Conservation (phyloP, 2,888 invertebrate species). For the Digitonthophagus gazella region DNA sequence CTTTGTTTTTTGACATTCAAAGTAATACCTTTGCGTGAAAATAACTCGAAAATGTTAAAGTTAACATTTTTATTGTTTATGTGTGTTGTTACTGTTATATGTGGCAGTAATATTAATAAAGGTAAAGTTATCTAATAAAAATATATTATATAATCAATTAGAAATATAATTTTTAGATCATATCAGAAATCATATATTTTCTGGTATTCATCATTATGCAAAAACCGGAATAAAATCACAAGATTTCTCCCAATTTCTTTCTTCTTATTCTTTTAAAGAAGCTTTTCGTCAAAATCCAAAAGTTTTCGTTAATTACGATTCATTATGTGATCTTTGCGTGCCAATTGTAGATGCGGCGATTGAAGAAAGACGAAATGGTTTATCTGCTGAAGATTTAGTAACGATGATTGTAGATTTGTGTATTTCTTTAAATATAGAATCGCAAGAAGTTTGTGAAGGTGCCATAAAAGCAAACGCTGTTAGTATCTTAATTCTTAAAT, state of each 20-base stretch:
- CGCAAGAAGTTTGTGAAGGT: conserved; percentile 61
- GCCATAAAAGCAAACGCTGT: conserved; percentile 61
- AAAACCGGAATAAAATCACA: conserved; percentile 30
- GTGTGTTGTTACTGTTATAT: no score
- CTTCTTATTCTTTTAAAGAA: conserved; percentile 31
- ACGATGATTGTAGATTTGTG: conserved; percentile 55
- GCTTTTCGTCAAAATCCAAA: conserved; percentile 30
- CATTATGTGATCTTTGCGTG: conserved; percentile 34
- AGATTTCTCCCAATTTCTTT: conserved; percentile 30
- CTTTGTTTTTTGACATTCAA: not conserved
- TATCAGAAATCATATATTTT: not conserved
- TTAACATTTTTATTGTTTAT: not conserved
- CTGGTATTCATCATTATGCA: conserved; percentile 32
- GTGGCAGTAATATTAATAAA: not conserved
- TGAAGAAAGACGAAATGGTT: conserved; percentile 5
- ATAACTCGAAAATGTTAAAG: not conserved
- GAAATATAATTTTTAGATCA: not conserved
- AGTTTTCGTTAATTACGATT: conserved; percentile 22
- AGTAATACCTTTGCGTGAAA: not conserved
- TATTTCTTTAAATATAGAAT: conserved; percentile 57
- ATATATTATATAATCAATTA: not conserved
- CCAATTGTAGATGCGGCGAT: conserved; percentile 12
- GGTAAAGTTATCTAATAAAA: no score
- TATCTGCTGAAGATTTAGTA: conserved; percentile 3
- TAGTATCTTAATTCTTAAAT: conserved; percentile 40